A percentile compares a stretch with the other conserved stretches of the same genome.
These are phyloP conservation scores for Ciconia stormi DNA, from an alignment of 2,113 vertebrate genomes.

Conservation along the genomic window DNA sequence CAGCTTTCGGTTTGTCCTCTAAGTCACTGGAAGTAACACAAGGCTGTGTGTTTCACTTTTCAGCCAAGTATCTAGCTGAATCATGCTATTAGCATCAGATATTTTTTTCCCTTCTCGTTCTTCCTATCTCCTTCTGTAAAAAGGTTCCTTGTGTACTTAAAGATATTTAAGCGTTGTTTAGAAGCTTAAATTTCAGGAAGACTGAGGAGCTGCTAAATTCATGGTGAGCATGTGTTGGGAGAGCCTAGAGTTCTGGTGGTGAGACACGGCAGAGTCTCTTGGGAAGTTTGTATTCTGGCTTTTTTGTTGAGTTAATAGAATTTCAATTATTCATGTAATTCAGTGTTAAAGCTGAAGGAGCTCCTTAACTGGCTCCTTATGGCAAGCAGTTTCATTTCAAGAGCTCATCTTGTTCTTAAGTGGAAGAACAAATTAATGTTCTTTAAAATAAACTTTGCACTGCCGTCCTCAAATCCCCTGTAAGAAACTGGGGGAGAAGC, in stretches of 20 bases:
- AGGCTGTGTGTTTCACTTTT: background rate
- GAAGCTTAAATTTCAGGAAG: background rate
- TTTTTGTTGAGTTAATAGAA: slow-evolving; percentile 5
- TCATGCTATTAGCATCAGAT: background rate
- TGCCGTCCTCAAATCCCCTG: background rate
- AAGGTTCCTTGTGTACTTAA: background rate
- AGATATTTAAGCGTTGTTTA: background rate
- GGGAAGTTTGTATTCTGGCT: background rate
- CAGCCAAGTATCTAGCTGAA: background rate
- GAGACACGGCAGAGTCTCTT: background rate
- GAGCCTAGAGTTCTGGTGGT: background rate
- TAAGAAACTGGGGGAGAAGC: background rate
- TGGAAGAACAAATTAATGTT: slow-evolving; percentile 42
- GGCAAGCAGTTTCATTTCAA: slow-evolving; percentile 44
- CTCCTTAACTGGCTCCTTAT: slow-evolving; percentile 38
- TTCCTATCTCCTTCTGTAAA: background rate
- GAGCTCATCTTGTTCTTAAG: slow-evolving; percentile 49
- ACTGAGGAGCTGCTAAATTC: background rate
- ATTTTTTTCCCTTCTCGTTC: background rate
- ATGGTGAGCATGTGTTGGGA: background rate
- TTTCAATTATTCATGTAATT: slow-evolving; percentile 56
- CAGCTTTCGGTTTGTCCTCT: background rate
- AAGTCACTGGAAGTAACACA: background rate
- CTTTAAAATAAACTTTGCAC: slow-evolving; percentile 41
- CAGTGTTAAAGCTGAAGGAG: slow-evolving; percentile 38